Conservation (phyloP, 2,113 vertebrate genomes). For the Lota lota region DNA sequence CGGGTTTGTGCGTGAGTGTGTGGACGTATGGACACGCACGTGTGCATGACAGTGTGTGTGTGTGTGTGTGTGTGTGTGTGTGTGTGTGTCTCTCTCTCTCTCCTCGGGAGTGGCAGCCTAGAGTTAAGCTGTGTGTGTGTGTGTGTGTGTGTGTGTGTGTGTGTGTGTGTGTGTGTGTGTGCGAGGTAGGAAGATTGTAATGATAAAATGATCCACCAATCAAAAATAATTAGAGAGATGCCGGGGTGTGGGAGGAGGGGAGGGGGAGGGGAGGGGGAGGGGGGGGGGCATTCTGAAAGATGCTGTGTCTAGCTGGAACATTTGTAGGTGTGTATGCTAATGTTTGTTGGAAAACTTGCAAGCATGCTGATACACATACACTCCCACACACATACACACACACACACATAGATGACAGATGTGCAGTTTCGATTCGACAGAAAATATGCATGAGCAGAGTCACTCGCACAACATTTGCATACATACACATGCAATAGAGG, state of each 20-base stretch:
- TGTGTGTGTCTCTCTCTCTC: constrained; percentile 23
- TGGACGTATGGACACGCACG: constrained; percentile 20
- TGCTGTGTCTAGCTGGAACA: constrained; percentile 11
- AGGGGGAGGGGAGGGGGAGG: constrained; percentile 6
- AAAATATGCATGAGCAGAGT: neutral
- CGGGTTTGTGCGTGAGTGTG: constrained; percentile 15
- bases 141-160: neutral
- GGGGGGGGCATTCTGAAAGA: neutral
- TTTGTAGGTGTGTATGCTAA: too few species aligned
- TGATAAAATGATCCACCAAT: constrained; percentile 65
- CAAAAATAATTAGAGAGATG: constrained; percentile 59
- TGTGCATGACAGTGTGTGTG: neutral
- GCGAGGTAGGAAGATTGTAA: too few species aligned
- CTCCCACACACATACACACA: neutral
- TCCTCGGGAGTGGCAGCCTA: constrained; percentile 2
- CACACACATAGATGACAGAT: neutral
- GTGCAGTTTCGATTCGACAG: too few species aligned
- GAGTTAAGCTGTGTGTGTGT: constrained; percentile 38
- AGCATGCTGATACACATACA: neutral
- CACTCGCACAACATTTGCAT: neutral
- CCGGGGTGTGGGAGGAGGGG: constrained; percentile 26
- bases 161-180: constrained; percentile 23
- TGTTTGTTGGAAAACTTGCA: neutral
- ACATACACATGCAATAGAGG: too few species aligned
- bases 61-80: constrained; percentile 6